Evolutionary conservation across 2,797 vertebrate genomes (phyloP).

Genomic region (Mus caroli): DNA sequence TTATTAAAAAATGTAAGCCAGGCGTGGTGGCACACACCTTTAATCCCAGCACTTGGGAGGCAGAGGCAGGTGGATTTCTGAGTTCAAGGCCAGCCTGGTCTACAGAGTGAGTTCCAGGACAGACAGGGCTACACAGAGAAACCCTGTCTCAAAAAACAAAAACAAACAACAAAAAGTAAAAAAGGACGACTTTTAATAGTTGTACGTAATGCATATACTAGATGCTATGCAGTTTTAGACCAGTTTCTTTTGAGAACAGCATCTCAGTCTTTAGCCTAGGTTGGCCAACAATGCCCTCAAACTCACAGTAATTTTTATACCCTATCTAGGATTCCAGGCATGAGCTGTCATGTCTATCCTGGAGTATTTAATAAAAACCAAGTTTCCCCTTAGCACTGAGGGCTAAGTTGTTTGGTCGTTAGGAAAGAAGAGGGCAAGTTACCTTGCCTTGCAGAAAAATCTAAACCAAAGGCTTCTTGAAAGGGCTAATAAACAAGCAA

Average conservation of each 20-base stretch:
- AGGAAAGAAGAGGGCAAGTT: conserved; percentile 1
- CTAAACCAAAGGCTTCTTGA: conserved; percentile 53
- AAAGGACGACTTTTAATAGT: conserved; percentile 16
- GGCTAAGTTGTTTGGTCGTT: neutral
- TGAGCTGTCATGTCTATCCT: neutral
- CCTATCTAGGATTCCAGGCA: neutral
- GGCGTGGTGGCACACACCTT: too few relatives aligned
- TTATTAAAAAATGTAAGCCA: neutral
- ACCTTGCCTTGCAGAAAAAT: conserved; percentile 35
- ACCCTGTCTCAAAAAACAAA: neutral
- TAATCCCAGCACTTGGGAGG: too few relatives aligned
- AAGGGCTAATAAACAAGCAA: conserved; percentile 52
- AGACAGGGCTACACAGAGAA: too few relatives aligned
- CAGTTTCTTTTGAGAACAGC: neutral
- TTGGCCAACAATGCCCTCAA: neutral
- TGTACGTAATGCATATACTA: neutral
- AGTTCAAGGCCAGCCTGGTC: too few relatives aligned
- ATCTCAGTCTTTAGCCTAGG: neutral
- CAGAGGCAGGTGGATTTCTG: too few relatives aligned
- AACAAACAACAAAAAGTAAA: neutral
- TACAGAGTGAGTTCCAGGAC: too few relatives aligned
- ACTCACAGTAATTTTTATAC: neutral
- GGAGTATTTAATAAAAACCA: conserved; percentile 2
- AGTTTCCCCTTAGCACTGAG: conserved; percentile 20
- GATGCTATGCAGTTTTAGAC: conserved; percentile 12